A percentile compares a stretch with the other conserved stretches of the same genome.
Evolutionary conservation across 2,888 invertebrate species (phyloP).

Genomic region (Mythimna loreyi): DNA sequence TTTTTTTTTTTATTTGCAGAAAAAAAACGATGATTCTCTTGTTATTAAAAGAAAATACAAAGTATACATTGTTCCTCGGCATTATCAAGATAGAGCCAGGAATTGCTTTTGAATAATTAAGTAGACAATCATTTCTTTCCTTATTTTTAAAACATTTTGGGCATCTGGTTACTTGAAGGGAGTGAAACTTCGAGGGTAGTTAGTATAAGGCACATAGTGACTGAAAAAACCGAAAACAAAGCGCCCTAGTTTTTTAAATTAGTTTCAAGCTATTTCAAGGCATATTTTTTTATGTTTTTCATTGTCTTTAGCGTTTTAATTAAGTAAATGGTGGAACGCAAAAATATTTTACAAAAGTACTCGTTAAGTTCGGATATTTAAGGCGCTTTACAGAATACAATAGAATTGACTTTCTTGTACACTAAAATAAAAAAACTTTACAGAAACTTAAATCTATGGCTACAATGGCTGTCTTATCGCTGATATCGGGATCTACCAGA

Average conservation of each 20-base stretch:
- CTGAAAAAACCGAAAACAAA: constrained; percentile 7
- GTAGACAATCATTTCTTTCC: constrained; percentile 5
- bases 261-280: neutral
- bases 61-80: constrained; percentile 2
- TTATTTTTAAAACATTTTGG: neutral
- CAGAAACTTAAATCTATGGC: too few relatives aligned
- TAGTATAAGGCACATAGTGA: neutral
- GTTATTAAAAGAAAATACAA: neutral
- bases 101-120: constrained; percentile 13
- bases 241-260: constrained; percentile 10
- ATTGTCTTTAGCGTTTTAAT: neutral
- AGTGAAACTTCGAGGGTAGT: neutral
- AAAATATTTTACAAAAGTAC: neutral
- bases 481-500: too few relatives aligned
- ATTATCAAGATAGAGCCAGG: neutral
- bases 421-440: too few relatives aligned
- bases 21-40: neutral
- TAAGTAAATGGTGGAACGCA: neutral
- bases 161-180: neutral
- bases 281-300: neutral
- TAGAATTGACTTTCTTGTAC: too few relatives aligned
- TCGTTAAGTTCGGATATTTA: neutral
- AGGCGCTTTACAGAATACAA: too few relatives aligned
- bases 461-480: too few relatives aligned
- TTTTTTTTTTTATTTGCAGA: neutral